phyloP scores from a whole-genome alignment of 1,140 invertebrate genomes.

The Cherax destructor region DNA sequence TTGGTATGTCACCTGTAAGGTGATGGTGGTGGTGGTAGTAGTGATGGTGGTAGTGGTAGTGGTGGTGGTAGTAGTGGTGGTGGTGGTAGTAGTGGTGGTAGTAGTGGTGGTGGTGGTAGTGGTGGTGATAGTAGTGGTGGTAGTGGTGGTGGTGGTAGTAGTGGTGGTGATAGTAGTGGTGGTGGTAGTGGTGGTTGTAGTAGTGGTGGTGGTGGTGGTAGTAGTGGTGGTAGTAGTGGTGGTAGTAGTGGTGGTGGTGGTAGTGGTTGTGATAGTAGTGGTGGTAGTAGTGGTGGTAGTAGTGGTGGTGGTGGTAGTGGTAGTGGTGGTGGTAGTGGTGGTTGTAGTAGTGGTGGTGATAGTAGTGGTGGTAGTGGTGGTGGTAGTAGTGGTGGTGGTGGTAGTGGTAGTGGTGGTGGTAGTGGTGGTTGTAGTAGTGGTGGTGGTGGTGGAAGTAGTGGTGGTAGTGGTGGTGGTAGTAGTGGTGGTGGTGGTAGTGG shows the following conservation, averaged over 20 bases:
- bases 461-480: background rate
- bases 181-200: background rate
- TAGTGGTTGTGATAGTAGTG: background rate
- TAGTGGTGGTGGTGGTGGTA: background rate
- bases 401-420: too few relatives aligned
- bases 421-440: background rate
- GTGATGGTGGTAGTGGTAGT: background rate
- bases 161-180: background rate
- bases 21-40: too few relatives aligned
- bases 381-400: too few relatives aligned
- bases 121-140: background rate
- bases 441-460: constrained; percentile 6
- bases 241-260: background rate
- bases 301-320: background rate
- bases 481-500: background rate
- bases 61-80: background rate
- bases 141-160: background rate
- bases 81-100: background rate
- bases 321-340: too few relatives aligned
- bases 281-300: background rate
- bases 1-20: too few relatives aligned
- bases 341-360: too few relatives aligned
- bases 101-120: background rate
- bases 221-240: background rate
- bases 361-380: too few relatives aligned